These are phyloP conservation scores for Drosophila tanythrix DNA, from an alignment of 2,888 invertebrate genomes.

Conservation along the genomic window DNA sequence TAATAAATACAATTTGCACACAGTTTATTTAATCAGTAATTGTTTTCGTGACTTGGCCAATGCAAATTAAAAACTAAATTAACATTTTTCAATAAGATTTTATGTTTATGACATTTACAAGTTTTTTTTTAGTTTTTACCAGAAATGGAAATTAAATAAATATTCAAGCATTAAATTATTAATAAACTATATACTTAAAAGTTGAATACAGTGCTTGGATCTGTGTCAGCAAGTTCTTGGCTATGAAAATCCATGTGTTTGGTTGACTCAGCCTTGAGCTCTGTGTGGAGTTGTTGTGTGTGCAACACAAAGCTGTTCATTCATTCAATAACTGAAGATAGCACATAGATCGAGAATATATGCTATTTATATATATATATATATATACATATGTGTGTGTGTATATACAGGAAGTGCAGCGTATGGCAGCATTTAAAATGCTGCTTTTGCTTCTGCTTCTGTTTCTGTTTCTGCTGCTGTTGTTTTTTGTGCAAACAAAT, in stretches of 20 bases:
- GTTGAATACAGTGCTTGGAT: slow-evolving; percentile 29
- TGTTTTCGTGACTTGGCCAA: slow-evolving; percentile 10
- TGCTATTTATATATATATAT: slow-evolving; percentile 30
- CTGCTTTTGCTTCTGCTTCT: slow-evolving; percentile 18
- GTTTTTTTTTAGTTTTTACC: background rate
- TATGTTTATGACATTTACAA: slow-evolving; percentile 2
- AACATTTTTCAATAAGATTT: background rate
- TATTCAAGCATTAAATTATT: background rate
- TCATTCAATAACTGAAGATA: slow-evolving; percentile 65
- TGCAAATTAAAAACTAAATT: background rate
- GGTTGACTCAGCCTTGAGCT: slow-evolving; percentile 54
- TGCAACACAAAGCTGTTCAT: slow-evolving; percentile 53
- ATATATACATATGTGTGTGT: background rate
- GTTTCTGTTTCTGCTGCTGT: slow-evolving; percentile 29
- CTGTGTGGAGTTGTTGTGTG: slow-evolving; percentile 23
- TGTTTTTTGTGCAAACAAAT: slow-evolving; percentile 66
- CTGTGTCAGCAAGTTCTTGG: slow-evolving; percentile 46
- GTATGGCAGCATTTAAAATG: slow-evolving; percentile 62
- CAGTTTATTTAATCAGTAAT: slow-evolving; percentile 2
- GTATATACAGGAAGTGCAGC: slow-evolving; percentile 67
- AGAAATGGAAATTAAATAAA: background rate
- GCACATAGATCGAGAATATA: slow-evolving; percentile 51
- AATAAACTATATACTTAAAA: background rate
- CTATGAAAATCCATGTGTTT: slow-evolving; percentile 50
- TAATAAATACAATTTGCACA: slow-evolving; percentile 1